Percentiles rank a stretch among this genome's conserved stretches.
These are phyloP conservation scores for Panagrolaimus sp. DNA, from an alignment of 1,140 invertebrate species.

Conservation along the genomic window DNA sequence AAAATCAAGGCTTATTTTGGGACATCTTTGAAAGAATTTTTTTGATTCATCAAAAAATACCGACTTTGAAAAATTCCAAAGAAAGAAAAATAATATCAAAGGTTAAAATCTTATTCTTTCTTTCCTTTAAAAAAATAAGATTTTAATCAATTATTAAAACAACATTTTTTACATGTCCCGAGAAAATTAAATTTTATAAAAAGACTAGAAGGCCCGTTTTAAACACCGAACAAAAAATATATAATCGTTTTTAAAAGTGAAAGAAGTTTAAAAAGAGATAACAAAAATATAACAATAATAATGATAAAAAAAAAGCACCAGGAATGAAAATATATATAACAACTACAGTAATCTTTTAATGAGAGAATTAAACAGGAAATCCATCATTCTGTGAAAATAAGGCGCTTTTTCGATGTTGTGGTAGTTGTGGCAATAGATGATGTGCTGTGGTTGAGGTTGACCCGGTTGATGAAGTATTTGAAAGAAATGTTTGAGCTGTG, in stretches of 20 bases:
- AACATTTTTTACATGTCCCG: no score
- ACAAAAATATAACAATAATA: neutral
- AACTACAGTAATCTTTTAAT: neutral
- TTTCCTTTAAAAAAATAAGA: no score
- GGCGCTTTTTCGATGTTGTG: neutral
- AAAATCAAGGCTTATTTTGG: neutral
- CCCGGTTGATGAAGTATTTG: neutral
- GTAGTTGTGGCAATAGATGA: neutral
- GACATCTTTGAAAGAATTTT: neutral
- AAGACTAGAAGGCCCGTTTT: no score
- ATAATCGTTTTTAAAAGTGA: neutral
- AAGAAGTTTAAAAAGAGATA: neutral
- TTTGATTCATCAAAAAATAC: neutral
- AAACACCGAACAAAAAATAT: neutral
- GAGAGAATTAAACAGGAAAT: neutral
- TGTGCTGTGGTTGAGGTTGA: neutral
- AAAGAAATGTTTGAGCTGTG: neutral
- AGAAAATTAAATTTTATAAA: no score
- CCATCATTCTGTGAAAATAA: slow-evolving; percentile 5
- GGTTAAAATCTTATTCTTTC: no score
- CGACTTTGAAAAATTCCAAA: no score
- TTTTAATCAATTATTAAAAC: no score
- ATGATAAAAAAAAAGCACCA: no score
- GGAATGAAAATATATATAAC: neutral
- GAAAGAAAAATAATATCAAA: no score